These are phyloP conservation scores for Torymus tubicola DNA, from an alignment of 2,888 invertebrate genomes.

Conservation along the genomic window DNA sequence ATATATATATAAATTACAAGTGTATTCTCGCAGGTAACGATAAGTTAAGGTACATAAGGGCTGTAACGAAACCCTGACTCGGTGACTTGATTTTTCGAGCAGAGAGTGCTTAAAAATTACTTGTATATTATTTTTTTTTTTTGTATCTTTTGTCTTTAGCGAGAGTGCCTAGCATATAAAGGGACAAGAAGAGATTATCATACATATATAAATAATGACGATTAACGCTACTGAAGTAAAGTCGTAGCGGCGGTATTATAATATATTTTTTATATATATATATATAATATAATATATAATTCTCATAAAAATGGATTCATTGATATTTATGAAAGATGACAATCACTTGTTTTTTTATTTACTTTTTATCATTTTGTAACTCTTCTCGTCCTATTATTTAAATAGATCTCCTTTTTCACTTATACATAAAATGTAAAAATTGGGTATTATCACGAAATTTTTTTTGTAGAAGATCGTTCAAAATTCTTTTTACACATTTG, in stretches of 20 bases:
- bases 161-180: slow-evolving; percentile 52
- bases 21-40: slow-evolving; percentile 56
- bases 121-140: slow-evolving; percentile 37
- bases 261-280: slow-evolving; percentile 39
- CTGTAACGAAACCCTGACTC: slow-evolving; percentile 55
- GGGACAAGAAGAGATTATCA: slow-evolving; percentile 57
- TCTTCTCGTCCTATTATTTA: slow-evolving; percentile 56
- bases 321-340: slow-evolving; percentile 56
- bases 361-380: slow-evolving; percentile 41
- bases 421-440: slow-evolving; percentile 51
- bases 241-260: slow-evolving; percentile 43
- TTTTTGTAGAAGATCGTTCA: background rate
- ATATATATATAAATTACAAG: slow-evolving; percentile 55
- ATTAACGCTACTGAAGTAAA: slow-evolving; percentile 53
- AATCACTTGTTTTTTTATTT: slow-evolving; percentile 48
- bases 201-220: slow-evolving; percentile 53
- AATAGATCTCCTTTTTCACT: slow-evolving; percentile 49
- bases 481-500: slow-evolving; percentile 26
- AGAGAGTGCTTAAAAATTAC: slow-evolving; percentile 52
- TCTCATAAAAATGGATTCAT: slow-evolving; percentile 57
- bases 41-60: slow-evolving; percentile 57
- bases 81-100: slow-evolving; percentile 53
- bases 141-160: slow-evolving; percentile 48
- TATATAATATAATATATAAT: slow-evolving; percentile 49
- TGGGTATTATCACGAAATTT: slow-evolving; percentile 56